Evolutionary conservation across 2,888 invertebrate species (phyloP), one percentile per base, ranked within the genome.

Genomic region (Panzeria rudis): DNA sequence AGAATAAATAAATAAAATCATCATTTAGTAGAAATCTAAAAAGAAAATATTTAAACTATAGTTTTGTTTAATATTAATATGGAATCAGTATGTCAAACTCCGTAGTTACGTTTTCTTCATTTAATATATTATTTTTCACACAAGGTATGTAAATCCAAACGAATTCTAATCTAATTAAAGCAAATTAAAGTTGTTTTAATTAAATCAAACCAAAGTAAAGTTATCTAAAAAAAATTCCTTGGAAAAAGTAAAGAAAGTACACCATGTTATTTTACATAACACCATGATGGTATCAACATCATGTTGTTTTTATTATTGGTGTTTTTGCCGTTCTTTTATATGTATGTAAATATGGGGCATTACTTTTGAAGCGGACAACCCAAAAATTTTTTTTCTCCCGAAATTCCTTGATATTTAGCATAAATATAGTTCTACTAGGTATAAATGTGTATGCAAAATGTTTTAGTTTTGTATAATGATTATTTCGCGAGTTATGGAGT

Each of bases 21-120:
- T 25, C 38, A 38, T 11, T 23, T n/a, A 50, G 8, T 1, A 71
- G 32, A 69, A 23, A 25, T 25, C 7, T 13, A 20, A n/a, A 54
- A 71, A 59, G 0, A 72, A 66, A 81, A 17, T 62, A 77, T 77
- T 84, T 81, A 50, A 69, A 82, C 68, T 47, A 47, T 81, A 52
- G 61, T 76, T 82, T 84, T 77, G 86, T 84, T 80, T 77, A 61
- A 90, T 88, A 88, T 89, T 91, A 91, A 90, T 92, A 90, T 92
- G 92, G 92, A 90, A 92, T 91, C 89, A 92, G 92, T 92, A 92
- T 92, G 91, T 92, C 92, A 90, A 91, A 89, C 90, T 91, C 91
- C 89, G 91, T 91, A 90, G 91, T 92, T 90, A 91, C 92, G 90
- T 90, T 92, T 89, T 92, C 92, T 90, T 92, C 92, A 88, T 92